Percentiles rank a stretch among this genome's conserved stretches.
Evolutionary conservation across 1,140 invertebrate genomes (phyloP).

Genomic region (Streblospio benedicti): DNA sequence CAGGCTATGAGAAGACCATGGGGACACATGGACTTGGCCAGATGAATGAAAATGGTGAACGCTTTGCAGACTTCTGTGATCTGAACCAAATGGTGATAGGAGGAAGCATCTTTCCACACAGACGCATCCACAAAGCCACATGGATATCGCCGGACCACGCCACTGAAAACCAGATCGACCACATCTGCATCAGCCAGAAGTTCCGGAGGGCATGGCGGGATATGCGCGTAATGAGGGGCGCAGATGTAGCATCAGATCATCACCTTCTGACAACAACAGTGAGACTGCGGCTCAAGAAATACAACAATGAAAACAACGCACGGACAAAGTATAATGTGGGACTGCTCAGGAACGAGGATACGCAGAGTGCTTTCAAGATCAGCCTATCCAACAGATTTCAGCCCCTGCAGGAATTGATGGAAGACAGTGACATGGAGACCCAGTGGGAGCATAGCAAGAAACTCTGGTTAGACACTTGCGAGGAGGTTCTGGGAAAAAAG

Average conservation of each 20-base stretch:
- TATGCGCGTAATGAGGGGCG: too few relatives aligned
- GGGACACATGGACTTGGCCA: constrained; percentile 18
- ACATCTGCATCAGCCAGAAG: constrained; percentile 9
- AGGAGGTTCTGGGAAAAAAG: constrained; percentile 4
- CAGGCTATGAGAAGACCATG: constrained; percentile 20
- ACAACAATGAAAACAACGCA: too few relatives aligned
- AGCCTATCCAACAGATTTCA: too few relatives aligned
- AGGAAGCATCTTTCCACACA: constrained; percentile 18
- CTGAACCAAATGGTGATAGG: constrained; percentile 21
- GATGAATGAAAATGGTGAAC: constrained; percentile 22
- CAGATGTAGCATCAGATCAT: too few relatives aligned
- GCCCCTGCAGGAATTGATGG: too few relatives aligned
- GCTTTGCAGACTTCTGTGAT: constrained; percentile 16
- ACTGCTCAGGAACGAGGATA: too few relatives aligned
- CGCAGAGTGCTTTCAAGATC: too few relatives aligned
- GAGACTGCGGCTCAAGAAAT: too few relatives aligned
- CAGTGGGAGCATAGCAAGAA: constrained; percentile 3
- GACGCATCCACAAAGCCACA: constrained; percentile 23
- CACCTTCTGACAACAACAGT: too few relatives aligned
- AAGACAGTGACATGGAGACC: constrained; percentile 2
- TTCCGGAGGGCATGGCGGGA: too few relatives aligned
- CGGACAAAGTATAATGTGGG: too few relatives aligned
- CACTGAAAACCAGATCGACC: constrained; percentile 16
- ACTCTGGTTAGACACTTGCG: not conserved
- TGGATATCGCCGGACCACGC: constrained; percentile 21